Evolutionary conservation across 1,140 invertebrate species (phyloP), one percentile per base, ranked within the genome.

Genomic region (Coelopa frigida): DNA sequence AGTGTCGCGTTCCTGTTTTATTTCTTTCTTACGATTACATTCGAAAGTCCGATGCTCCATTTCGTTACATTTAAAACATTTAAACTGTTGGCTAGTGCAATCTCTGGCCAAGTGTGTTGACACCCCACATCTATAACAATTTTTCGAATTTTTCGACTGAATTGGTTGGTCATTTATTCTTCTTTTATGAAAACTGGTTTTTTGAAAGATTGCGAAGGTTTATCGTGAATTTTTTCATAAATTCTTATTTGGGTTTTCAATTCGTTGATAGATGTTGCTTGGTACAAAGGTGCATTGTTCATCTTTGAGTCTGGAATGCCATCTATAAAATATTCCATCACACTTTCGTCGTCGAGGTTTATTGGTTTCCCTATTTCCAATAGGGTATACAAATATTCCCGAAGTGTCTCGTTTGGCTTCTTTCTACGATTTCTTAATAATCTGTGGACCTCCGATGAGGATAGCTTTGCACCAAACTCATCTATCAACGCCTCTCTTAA

Each of bases 291-390:
- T 12, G 6, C 23, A n/a, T 46, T 46, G 35, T 49, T 49, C 4
- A 24, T 21, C 6, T 27, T 23, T 17, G 33, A 49, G 37, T 52
- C 50, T 23, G 46, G 46, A 8, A 48, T 40, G 10, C 44, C 47
- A 21, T 47, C 44, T 12, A 46, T 17, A 32, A 46, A 46, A 39
- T 46, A 46, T 12, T 39, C 14, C 4, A 46, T 24, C 17, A 46
- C 21, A 31, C 44, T 46, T 12, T 26, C 8, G 2, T 37, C 35
- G 12, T 47, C 45, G 1, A 47, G 15, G n/a, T 17, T 20, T 15
- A 46, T 46, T 14, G 40, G 20, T 23, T n/a, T n/a, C n/a, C n/a
- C n/a, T n/a, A n/a, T n/a, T n/a, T n/a, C n/a, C n/a, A n/a, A n/a
- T n/a, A n/a, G n/a, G n/a, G n/a, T n/a, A n/a, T n/a, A n/a, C n/a